Base-by-base conservation (phyloP, 2,113 vertebrate genomes). In the Cathartes aura region DNA sequence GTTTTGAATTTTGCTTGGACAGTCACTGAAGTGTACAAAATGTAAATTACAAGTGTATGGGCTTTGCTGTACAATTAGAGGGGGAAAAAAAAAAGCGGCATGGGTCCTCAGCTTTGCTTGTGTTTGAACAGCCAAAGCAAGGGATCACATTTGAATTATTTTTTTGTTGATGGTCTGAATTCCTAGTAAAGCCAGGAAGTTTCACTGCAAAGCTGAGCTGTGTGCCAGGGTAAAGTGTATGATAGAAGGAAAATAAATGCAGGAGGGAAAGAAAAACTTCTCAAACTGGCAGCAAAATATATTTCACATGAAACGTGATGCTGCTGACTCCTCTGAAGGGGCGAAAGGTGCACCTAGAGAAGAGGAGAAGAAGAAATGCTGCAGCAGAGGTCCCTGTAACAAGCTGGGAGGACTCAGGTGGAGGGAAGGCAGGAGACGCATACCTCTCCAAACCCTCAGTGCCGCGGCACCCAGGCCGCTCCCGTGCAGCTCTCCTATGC, bases 1-100 rank as follows among this genome's bases (percentile, higher is more conserved):
- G 96, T 96, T 97, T 97, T 96, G 96, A 97, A 96, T 98, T 97
- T 98, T 96, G 95, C 95, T 94, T 97, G 98, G 98, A 96, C 95
- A 87, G 58, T 82, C 92, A 95, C 17, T 83, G 94, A 97, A 96
- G 95, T 95, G 95, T 95, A 98, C 79, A 83, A 98, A 98, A 98
- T 97, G 96, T 93, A 97, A 97, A 97, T 97, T 94, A 93, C 81
- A 96, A 96, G 95, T 96, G 97, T 56, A 89, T 81, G 92, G 85
- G 83, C 64, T 89, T 96, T 94, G 84, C 93, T 42, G 90, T 87
- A 96, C 96, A 97, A 96, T 94, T 96, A 90, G 60, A 86, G 32
- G 6, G 59, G 23, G 45, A 11, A 53, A 83, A 63, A 62, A 89
- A 74, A 14, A 95, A 14, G 36, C 30, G 10, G 83, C 75, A 66